These are phyloP conservation scores for Hystrix brachyura DNA, from an alignment of 2,113 vertebrate genomes.

Conservation along the genomic window DNA sequence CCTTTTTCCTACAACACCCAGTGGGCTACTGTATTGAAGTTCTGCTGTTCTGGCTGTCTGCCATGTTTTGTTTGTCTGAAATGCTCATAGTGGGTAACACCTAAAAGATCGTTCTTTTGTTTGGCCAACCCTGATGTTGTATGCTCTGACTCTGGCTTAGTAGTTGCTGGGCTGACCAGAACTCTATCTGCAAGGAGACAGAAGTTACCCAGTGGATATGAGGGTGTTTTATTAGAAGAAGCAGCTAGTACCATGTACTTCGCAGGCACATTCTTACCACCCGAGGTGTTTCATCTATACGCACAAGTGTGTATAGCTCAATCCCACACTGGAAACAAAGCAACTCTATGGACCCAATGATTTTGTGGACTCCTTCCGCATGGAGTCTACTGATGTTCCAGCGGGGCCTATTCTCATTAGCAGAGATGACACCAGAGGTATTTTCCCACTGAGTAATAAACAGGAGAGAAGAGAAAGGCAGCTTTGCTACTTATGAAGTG, in stretches of 20 bases:
- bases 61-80: background rate
- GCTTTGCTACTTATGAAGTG: slow-evolving; percentile 17
- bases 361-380: background rate
- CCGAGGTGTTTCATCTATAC: background rate
- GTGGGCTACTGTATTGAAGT: background rate
- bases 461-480: background rate
- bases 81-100: too few relatives aligned
- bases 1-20: background rate
- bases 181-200: background rate
- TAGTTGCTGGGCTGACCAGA: background rate
- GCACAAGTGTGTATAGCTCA: background rate
- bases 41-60: background rate
- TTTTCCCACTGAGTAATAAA: background rate
- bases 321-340: background rate
- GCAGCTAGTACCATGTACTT: background rate
- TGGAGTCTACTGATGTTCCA: background rate
- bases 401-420: background rate
- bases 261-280: background rate
- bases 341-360: background rate
- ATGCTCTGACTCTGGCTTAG: background rate
- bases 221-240: background rate
- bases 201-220: background rate
- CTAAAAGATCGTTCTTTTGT: background rate
- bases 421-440: background rate
- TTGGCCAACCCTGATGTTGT: background rate